These are phyloP conservation scores for Orthosia gracilis DNA, from an alignment of 2,888 invertebrate genomes.

Conservation along the genomic window DNA sequence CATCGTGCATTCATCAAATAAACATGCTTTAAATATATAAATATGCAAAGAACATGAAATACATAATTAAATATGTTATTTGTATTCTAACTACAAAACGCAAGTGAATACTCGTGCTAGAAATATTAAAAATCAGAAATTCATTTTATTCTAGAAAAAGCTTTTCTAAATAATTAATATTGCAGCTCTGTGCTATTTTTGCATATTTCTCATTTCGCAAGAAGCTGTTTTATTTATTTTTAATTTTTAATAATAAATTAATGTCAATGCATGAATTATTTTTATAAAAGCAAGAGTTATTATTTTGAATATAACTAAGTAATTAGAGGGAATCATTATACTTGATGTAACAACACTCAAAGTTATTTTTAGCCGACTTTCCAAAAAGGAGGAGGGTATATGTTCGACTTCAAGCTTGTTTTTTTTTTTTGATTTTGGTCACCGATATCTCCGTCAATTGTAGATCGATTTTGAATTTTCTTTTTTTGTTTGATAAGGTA, in stretches of 20 bases:
- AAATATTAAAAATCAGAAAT: constrained; percentile 30
- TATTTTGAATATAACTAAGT: neutral
- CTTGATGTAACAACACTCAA: neutral
- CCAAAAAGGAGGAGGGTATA: no score
- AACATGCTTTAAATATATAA: neutral
- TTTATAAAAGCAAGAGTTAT: neutral
- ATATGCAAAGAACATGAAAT: constrained; percentile 12
- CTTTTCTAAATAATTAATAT: constrained; percentile 11
- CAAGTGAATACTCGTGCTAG: neutral
- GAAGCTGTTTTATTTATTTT: constrained; percentile 6
- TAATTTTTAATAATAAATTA: constrained; percentile 1
- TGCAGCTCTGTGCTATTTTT: constrained; percentile 7
- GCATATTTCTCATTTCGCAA: constrained; percentile 21
- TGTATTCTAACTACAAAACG: neutral
- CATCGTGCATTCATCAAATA: no score
- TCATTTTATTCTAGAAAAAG: constrained; percentile 6
- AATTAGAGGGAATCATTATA: neutral
- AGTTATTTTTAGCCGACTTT: no score
- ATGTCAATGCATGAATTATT: neutral
- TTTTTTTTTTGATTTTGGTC: no score
- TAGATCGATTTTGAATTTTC: no score
- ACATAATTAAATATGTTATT: constrained; percentile 3
- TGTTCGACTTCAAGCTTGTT: no score
- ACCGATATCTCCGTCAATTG: no score
- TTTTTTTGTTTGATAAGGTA: no score